These are phyloP conservation scores for Oreochromis spilurus DNA, from an alignment of 2,113 vertebrate species.

Conservation along the genomic window DNA sequence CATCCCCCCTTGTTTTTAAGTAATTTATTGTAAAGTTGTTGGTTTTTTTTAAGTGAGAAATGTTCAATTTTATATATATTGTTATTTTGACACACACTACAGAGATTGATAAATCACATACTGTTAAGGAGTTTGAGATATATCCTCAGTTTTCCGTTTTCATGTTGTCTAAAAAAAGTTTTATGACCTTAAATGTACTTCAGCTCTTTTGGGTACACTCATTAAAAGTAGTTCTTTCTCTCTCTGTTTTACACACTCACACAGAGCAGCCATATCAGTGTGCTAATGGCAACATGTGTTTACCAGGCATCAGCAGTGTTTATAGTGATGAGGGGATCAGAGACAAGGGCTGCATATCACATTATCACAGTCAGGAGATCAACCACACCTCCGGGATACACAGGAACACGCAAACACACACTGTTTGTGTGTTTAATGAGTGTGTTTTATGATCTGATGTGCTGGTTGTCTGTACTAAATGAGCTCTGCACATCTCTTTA, in stretches of 20 bases:
- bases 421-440: constrained; percentile 24
- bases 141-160: neutral
- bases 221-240: neutral
- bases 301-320: constrained; percentile 41
- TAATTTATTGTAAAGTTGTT: neutral
- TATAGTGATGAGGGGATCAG: constrained; percentile 56
- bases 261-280: neutral
- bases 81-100: neutral
- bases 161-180: neutral
- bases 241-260: neutral
- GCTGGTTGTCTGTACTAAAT: constrained; percentile 19
- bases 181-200: neutral
- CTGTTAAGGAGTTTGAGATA: neutral
- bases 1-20: too few species aligned
- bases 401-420: neutral
- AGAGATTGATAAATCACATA: neutral
- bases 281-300: constrained; percentile 36
- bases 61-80: neutral
- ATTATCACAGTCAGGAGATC: constrained; percentile 59
- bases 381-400: constrained; percentile 49
- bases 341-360: constrained; percentile 50
- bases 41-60: neutral
- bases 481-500: constrained; percentile 5
- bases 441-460: constrained; percentile 24
- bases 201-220: neutral